Conservation (phyloP, 2,113 vertebrate genomes). For the Pluvianellus socialis region DNA sequence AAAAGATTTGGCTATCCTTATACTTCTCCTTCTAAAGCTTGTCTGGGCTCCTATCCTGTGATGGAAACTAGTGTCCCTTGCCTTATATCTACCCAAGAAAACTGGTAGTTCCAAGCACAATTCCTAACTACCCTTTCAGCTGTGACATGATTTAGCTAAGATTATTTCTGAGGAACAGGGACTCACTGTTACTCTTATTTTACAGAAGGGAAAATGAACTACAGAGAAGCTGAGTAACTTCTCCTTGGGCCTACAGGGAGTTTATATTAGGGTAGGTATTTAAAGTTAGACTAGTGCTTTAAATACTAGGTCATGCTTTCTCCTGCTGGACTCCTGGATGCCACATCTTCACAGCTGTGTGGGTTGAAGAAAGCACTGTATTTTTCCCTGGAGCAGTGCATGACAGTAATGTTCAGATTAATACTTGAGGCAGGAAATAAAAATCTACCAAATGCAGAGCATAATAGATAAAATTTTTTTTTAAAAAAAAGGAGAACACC, state of each 20-base stretch:
- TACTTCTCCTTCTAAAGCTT: background rate
- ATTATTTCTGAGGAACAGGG: background rate
- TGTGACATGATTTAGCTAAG: background rate
- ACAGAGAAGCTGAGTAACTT: background rate
- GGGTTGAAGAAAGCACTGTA: background rate
- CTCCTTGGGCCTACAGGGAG: background rate
- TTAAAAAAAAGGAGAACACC: background rate
- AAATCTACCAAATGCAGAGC: background rate
- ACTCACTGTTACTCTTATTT: background rate
- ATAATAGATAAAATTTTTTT: background rate
- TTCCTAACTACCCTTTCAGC: background rate
- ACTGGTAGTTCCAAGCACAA: background rate
- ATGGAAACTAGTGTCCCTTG: background rate
- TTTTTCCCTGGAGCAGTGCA: background rate
- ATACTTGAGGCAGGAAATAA: background rate
- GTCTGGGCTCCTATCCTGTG: background rate
- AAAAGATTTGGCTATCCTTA: background rate
- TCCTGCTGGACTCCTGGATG: background rate
- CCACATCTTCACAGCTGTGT: background rate
- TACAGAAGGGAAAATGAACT: background rate
- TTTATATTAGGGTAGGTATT: background rate
- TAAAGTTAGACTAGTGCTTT: background rate
- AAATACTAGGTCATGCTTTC: background rate
- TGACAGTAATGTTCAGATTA: background rate
- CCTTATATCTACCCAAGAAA: background rate